Percentiles rank a stretch among this genome's conserved stretches.
These are phyloP conservation scores for Acanthisitta chloris DNA, from an alignment of 2,113 vertebrate species.

Conservation along the genomic window DNA sequence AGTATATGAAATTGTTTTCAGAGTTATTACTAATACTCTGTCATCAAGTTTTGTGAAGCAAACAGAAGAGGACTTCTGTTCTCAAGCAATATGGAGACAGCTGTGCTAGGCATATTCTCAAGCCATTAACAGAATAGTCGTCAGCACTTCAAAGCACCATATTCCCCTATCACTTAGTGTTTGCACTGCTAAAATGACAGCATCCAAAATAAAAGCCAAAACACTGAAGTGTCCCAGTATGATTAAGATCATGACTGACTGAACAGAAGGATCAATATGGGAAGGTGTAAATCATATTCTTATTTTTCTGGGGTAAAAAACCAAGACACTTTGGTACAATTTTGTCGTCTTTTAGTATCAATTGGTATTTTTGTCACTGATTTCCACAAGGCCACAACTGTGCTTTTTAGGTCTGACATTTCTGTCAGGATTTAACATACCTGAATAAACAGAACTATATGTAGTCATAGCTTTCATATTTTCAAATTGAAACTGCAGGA, in stretches of 20 bases:
- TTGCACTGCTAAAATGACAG: neutral
- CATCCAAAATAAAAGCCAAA: neutral
- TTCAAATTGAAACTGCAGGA: neutral
- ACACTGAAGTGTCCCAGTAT: neutral
- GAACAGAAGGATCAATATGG: neutral
- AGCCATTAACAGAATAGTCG: neutral
- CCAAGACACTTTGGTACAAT: neutral
- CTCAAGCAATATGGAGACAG: neutral
- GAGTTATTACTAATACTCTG: neutral
- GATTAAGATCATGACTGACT: neutral
- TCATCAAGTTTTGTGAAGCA: neutral
- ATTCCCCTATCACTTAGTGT: neutral
- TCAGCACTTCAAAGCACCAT: neutral
- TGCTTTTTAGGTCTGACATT: neutral
- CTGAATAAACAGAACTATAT: neutral
- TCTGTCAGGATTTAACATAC: neutral
- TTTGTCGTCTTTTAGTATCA: neutral
- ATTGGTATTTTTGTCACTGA: neutral
- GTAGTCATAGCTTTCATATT: neutral
- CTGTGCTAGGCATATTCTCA: neutral
- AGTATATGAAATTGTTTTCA: neutral
- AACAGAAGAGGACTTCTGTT: neutral
- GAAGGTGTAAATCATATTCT: neutral
- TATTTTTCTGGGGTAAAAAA: neutral
- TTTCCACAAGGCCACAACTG: neutral